A percentile compares a stretch with the other conserved stretches of the same genome.
Conservation (phyloP, 2,113 vertebrate genomes). For the Cyprinodon variegatus region DNA sequence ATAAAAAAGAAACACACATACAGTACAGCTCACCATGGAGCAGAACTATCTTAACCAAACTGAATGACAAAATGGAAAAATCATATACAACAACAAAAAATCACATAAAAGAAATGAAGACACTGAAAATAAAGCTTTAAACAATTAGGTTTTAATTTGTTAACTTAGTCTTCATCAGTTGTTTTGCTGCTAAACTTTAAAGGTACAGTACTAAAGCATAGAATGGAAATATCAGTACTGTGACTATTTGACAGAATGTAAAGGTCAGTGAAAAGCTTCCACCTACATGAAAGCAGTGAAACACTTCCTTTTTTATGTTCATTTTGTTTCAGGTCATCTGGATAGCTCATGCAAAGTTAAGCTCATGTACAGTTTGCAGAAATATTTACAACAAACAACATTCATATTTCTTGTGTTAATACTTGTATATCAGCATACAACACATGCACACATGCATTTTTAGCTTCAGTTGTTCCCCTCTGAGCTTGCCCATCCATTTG, state of each 20-base stretch:
- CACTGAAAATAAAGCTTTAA: not conserved
- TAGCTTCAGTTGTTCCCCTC: constrained; percentile 21
- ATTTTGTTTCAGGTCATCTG: not conserved
- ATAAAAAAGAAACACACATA: not conserved
- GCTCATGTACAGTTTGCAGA: not conserved
- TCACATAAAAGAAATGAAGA: not conserved
- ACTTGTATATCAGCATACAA: constrained; percentile 29
- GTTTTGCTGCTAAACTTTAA: not conserved
- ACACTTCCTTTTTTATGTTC: not conserved
- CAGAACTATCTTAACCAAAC: not conserved
- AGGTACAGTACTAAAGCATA: not conserved
- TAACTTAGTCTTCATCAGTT: not conserved
- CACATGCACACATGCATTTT: constrained; percentile 6
- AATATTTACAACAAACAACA: not conserved
- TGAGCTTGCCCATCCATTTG: constrained; percentile 40
- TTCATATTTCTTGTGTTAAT: not conserved
- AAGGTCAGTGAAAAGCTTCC: not conserved
- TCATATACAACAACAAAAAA: not conserved
- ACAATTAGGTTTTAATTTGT: not conserved
- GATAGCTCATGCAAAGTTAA: not conserved
- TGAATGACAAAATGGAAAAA: not conserved
- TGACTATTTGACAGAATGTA: not conserved
- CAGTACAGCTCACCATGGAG: not conserved
- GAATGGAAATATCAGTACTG: not conserved
- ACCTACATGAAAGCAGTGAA: not conserved